These are phyloP conservation scores for Glareola pratincola DNA, from an alignment of 2,113 vertebrate species.

Conservation along the genomic window DNA sequence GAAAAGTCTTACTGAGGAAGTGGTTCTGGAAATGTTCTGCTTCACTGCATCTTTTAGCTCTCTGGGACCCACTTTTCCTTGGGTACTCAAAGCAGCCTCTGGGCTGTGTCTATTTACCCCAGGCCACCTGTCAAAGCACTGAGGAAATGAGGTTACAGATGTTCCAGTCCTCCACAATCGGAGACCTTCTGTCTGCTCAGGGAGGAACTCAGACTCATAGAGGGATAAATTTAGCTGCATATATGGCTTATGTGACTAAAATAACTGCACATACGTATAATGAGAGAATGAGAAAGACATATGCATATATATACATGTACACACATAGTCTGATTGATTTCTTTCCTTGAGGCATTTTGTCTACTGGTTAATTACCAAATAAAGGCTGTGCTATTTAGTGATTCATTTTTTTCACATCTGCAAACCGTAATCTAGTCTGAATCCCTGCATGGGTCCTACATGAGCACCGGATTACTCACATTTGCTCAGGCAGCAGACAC, in stretches of 20 bases:
- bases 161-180: neutral
- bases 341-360: neutral
- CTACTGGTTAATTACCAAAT: neutral
- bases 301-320: neutral
- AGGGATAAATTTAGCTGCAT: neutral
- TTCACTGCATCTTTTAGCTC: neutral
- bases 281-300: neutral
- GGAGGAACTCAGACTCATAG: neutral
- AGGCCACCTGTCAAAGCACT: neutral
- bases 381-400: neutral
- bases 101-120: neutral
- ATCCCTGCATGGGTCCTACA: neutral
- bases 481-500: neutral
- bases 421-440: neutral
- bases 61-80: neutral
- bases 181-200: neutral
- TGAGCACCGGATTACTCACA: neutral
- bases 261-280: neutral
- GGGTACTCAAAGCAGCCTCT: neutral
- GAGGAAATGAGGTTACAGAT: neutral
- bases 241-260: neutral
- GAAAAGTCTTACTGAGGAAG: neutral
- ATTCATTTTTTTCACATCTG: neutral
- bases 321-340: neutral
- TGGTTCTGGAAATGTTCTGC: neutral